Conservation (phyloP, 2,888 invertebrate genomes). For the Elysia crispata region DNA sequence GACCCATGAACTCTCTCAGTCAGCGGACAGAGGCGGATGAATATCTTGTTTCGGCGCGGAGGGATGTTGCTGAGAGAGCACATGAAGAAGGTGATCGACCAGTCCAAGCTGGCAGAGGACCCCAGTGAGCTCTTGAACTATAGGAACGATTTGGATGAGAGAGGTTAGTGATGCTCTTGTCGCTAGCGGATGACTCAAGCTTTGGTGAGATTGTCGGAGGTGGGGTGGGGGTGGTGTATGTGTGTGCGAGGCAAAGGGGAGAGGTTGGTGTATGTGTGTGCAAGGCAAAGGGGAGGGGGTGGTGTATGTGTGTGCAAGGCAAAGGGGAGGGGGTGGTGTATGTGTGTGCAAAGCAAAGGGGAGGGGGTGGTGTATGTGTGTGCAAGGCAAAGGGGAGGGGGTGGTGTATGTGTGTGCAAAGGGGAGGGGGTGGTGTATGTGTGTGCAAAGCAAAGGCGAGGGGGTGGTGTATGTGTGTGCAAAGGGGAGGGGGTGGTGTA, state of each 20-base stretch:
- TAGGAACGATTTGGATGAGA: constrained; percentile 67
- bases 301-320: constrained; percentile 62
- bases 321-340: background rate
- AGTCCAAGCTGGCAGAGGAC: constrained; percentile 65
- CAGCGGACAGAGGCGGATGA: constrained; percentile 59
- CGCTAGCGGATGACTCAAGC: background rate
- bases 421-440: too few species aligned
- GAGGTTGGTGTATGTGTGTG: constrained; percentile 68
- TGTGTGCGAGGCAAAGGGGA: constrained; percentile 55
- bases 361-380: too few species aligned
- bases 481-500: too few species aligned
- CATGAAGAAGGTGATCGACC: constrained; percentile 68
- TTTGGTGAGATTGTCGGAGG: background rate
- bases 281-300: constrained; percentile 67
- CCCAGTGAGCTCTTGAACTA: constrained; percentile 30
- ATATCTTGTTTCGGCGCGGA: constrained; percentile 70
- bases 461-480: too few species aligned
- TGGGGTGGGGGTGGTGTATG: background rate
- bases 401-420: too few species aligned
- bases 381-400: too few species aligned
- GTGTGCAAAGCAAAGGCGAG: too few species aligned
- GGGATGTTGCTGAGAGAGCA: constrained; percentile 68
- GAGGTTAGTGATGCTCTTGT: too few species aligned
- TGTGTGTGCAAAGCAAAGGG: too few species aligned
- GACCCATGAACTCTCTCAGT: background rate